A percentile compares a stretch with the other conserved stretches of the same genome.
Conservation (phyloP, 1,140 invertebrate species). For the Trialeurodes vaporariorum region DNA sequence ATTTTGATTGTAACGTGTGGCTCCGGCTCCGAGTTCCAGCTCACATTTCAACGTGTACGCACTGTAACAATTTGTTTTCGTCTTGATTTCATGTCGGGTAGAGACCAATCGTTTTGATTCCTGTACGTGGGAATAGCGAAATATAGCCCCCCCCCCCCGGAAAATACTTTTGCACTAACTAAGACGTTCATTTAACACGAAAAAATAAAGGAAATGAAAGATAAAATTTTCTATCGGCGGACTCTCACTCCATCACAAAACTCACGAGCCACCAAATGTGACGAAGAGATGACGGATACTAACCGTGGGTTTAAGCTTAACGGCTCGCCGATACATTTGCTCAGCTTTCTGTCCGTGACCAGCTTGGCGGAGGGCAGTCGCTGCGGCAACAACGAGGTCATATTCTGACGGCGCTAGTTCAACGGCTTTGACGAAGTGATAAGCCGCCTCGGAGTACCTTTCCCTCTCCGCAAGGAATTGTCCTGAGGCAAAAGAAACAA, state of each 20-base stretch:
- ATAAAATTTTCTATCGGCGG: background rate
- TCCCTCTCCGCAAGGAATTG: constrained; percentile 70
- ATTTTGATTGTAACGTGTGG: too few species aligned
- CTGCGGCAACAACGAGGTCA: constrained; percentile 73
- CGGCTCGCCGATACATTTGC: constrained; percentile 64
- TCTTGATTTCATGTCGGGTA: too few species aligned
- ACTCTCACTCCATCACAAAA: background rate
- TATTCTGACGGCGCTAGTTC: constrained; percentile 64
- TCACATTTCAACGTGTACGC: too few species aligned
- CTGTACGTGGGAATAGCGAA: background rate
- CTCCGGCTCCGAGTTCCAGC: too few species aligned
- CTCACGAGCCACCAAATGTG: too few species aligned
- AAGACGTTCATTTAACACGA: background rate
- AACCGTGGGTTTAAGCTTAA: constrained; percentile 52
- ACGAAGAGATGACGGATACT: constrained; percentile 27
- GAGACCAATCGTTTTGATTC: background rate
- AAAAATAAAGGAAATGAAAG: background rate
- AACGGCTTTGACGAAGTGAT: constrained; percentile 60
- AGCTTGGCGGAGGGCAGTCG: constrained; percentile 69
- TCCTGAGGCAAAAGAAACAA: too few species aligned
- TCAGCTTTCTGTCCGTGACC: constrained; percentile 67
- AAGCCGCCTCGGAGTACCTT: constrained; percentile 63
- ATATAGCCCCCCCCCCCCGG: background rate
- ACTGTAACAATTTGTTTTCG: too few species aligned
- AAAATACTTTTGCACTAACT: background rate